Evolutionary conservation across 2,888 invertebrate species (phyloP).

Genomic region (Macrophya annulata): DNA sequence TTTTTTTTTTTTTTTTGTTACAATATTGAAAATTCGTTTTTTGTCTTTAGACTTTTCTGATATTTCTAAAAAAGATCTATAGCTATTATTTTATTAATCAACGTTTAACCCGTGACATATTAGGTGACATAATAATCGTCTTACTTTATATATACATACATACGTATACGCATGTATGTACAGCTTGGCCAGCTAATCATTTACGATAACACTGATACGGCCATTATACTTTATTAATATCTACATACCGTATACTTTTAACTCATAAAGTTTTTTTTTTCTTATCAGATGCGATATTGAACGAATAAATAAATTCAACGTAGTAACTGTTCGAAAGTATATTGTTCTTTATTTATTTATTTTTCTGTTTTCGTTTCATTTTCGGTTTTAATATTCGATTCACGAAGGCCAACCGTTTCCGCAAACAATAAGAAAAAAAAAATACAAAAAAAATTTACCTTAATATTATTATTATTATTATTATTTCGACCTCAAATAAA

Average conservation of each 20-base stretch:
- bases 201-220: conserved; percentile 20
- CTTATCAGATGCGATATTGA: conserved; percentile 17
- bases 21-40: neutral
- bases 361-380: neutral
- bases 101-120: neutral
- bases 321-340: no score
- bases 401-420: neutral
- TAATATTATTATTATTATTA: neutral
- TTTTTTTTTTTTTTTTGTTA: neutral
- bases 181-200: conserved; percentile 4
- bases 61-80: neutral
- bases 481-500: neutral
- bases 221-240: conserved; percentile 13
- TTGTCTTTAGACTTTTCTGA: neutral
- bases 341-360: neutral
- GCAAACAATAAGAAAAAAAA: neutral
- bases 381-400: neutral
- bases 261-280: conserved; percentile 21
- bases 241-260: neutral
- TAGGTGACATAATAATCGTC: conserved; percentile 2
- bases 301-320: neutral
- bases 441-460: neutral
- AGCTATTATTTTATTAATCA: no score
- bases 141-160: neutral
- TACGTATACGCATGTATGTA: neutral